phyloP scores from a whole-genome alignment of 92 coral and sea anemone genomes.

The Paramuricea clavata region DNA sequence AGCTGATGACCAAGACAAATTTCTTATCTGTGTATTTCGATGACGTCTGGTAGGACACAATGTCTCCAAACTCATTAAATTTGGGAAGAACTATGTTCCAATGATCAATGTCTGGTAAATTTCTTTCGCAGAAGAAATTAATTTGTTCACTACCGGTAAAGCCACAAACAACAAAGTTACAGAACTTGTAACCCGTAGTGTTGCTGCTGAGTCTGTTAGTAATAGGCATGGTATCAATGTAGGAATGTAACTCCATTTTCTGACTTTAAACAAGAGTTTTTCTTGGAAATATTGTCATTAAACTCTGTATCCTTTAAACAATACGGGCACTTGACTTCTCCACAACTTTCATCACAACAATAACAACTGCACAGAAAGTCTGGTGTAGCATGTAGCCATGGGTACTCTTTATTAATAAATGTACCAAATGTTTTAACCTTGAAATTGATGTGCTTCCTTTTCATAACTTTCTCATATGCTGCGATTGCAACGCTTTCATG shows the following conservation, averaged over 20 bases:
- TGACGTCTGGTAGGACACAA: slow-evolving; percentile 58
- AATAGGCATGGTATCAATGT: slow-evolving; percentile 61
- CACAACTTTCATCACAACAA: slow-evolving; percentile 81
- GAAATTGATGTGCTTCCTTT: slow-evolving; percentile 48
- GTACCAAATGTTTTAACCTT: slow-evolving; percentile 55
- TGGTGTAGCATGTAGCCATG: slow-evolving; percentile 77
- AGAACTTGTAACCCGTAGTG: slow-evolving; percentile 39
- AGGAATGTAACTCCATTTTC: slow-evolving; percentile 41
- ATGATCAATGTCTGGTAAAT: slow-evolving; percentile 57
- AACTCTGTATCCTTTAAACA: slow-evolving; percentile 56
- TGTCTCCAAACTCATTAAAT: slow-evolving; percentile 67
- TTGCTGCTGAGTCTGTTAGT: slow-evolving; percentile 56
- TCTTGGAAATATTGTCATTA: slow-evolving; percentile 35
- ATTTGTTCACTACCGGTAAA: background rate
- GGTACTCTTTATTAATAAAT: slow-evolving; percentile 64
- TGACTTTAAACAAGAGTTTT: slow-evolving; percentile 53
- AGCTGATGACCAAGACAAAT: background rate
- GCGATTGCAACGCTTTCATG: slow-evolving; percentile 56
- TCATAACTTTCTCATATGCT: slow-evolving; percentile 57
- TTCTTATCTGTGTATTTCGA: slow-evolving; percentile 65
- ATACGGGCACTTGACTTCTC: slow-evolving; percentile 75
- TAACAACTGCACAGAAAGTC: slow-evolving; percentile 70
- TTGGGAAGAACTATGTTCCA: slow-evolving; percentile 68
- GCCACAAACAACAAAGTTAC: slow-evolving; percentile 66
- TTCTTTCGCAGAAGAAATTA: slow-evolving; percentile 25